A percentile compares a stretch with the other conserved stretches of the same genome.
phyloP scores from a whole-genome alignment of 2,113 vertebrate species.

The Maccullochella peelii region DNA sequence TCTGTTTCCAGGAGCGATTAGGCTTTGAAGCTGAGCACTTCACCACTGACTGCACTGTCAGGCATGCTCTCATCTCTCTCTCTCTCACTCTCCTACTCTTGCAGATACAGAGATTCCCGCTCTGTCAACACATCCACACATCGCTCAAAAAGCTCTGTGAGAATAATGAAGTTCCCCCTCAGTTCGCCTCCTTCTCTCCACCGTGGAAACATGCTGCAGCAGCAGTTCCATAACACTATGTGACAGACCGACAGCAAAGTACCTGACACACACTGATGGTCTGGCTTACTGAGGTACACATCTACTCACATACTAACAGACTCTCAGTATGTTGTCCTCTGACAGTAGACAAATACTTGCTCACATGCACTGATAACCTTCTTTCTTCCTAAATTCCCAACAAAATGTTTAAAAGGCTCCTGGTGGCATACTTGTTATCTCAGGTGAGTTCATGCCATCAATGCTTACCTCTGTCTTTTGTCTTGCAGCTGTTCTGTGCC shows the following conservation, averaged over 20 bases:
- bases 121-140: slow-evolving; percentile 68
- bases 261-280: slow-evolving; percentile 39
- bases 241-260: slow-evolving; percentile 69
- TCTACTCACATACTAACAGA: slow-evolving; percentile 20
- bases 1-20: slow-evolving; percentile 76
- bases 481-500: slow-evolving; percentile 61
- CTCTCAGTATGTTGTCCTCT: slow-evolving; percentile 33
- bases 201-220: slow-evolving; percentile 61
- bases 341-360: slow-evolving; percentile 41
- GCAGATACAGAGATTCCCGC: slow-evolving; percentile 65
- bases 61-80: slow-evolving; percentile 45
- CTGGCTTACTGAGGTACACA: slow-evolving; percentile 20
- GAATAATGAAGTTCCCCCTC: slow-evolving; percentile 79
- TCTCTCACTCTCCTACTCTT: slow-evolving; percentile 54
- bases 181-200: slow-evolving; percentile 32
- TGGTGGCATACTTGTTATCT: slow-evolving; percentile 36
- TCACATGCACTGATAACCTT: slow-evolving; percentile 15
- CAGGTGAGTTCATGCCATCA: slow-evolving; percentile 60
- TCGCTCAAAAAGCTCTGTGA: slow-evolving; percentile 63
- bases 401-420: slow-evolving; percentile 50
- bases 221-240: slow-evolving; percentile 61
- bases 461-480: slow-evolving; percentile 63
- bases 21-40: slow-evolving; percentile 76
- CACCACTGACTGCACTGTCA: slow-evolving; percentile 71
- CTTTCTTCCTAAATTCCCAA: background rate